Evolutionary conservation across 2,797 vertebrate genomes (phyloP), one percentile per base, ranked within the genome.

Genomic region (Steatocranus sp.): DNA sequence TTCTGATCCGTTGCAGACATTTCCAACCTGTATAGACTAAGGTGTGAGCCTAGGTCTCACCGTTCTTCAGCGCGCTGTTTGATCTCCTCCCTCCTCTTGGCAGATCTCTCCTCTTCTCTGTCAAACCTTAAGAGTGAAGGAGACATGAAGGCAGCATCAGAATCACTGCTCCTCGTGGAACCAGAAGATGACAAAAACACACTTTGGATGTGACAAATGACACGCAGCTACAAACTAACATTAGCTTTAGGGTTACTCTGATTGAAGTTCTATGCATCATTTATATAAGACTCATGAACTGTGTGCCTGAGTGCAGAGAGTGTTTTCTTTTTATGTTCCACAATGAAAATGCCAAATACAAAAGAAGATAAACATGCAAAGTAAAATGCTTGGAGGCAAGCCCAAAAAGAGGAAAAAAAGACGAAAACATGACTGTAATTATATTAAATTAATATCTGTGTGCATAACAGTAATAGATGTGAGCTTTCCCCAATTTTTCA

Each of bases 41-140:
- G 82, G 76, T 8, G 63, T 14, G 75, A 53, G 73, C 30, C 43
- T 56, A 27, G 30, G 5, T 76, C 91, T 94, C 91, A 97, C 96
- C 96, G 90, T 10, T 95, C 94, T 2, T 95, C 95, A 6, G 94
- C 11, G 1, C 94, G 90, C 79, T 96, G 94, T 81, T 63, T 93
- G 86, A 90, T 93, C 86, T 95, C 95, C 51, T 96, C 96, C 83
- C 93, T 94, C 90, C 70, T 95, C 77, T 92, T 91, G 79, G 82
- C n/a, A 20, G 90, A 91, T 82, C 90, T 88, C 83, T 96, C 96
- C 20, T 96, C 95, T 15, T 96, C 95, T 89, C 86, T 87, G 88
- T 95, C 93, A 20, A 56, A 80, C 76, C 96, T 96, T 18, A 10
- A 80, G 32, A 85, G 32, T 75, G 2, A 83, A 61, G 30, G 15